phyloP scores from a whole-genome alignment of 2,888 invertebrate genomes.

The Drosophila falleni region DNA sequence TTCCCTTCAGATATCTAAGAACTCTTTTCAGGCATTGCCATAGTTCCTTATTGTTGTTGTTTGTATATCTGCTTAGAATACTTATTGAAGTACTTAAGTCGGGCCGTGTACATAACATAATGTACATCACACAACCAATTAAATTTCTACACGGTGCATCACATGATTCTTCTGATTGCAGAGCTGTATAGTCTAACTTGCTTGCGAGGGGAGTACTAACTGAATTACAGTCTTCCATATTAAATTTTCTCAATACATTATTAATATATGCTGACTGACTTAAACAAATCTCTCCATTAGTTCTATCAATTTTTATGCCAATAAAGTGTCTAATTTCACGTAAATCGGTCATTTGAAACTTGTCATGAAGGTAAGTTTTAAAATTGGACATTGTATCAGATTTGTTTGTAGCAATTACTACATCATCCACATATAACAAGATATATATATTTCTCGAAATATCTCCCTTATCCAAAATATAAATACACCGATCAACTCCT shows the following conservation, averaged over 20 bases:
- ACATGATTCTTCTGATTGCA: not conserved
- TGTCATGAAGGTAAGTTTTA: slow-evolving; percentile 8
- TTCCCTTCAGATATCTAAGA: slow-evolving; percentile 40
- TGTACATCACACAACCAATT: slow-evolving; percentile 44
- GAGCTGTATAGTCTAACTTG: slow-evolving; percentile 32
- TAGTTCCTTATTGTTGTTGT: slow-evolving; percentile 59
- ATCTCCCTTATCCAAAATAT: slow-evolving; percentile 6
- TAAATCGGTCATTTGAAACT: slow-evolving; percentile 22
- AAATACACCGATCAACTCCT: slow-evolving; percentile 7
- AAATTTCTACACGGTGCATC: slow-evolving; percentile 36
- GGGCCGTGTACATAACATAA: slow-evolving; percentile 55
- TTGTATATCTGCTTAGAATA: slow-evolving; percentile 52
- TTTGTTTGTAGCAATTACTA: slow-evolving; percentile 19
- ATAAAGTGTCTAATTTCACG: slow-evolving; percentile 15
- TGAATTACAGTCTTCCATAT: slow-evolving; percentile 32
- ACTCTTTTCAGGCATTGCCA: slow-evolving; percentile 59
- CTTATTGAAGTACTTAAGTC: slow-evolving; percentile 42
- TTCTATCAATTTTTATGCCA: slow-evolving; percentile 27
- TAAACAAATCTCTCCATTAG: slow-evolving; percentile 1
- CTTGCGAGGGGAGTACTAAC: slow-evolving; percentile 25
- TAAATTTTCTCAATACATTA: slow-evolving; percentile 18
- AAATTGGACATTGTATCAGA: slow-evolving; percentile 35
- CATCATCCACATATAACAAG: slow-evolving; percentile 7
- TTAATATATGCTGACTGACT: slow-evolving; percentile 28
- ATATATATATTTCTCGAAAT: slow-evolving; percentile 11